Percentiles rank a stretch among this genome's conserved stretches.
Conservation (phyloP, 2,113 vertebrate genomes). For the Sturnus vulgaris region DNA sequence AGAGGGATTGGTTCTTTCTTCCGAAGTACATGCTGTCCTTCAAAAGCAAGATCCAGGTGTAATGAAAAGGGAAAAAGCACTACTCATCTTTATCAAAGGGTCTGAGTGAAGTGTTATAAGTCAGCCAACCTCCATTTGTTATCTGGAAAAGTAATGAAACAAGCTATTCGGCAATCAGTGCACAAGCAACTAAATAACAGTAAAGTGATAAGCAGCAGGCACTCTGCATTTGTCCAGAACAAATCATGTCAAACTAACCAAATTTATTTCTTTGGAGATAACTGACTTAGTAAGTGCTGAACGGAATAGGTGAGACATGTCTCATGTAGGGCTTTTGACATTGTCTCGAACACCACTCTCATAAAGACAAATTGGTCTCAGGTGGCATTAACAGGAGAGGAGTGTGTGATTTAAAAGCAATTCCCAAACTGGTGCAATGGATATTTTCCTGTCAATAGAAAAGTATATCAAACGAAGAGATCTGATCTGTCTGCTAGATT, state of each 20-base stretch:
- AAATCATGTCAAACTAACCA: background rate
- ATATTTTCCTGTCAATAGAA: background rate
- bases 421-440: background rate
- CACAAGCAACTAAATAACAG: background rate
- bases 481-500: background rate
- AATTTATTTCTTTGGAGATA: slow-evolving; percentile 14
- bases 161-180: background rate
- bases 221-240: background rate
- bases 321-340: background rate
- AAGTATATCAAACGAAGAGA: background rate
- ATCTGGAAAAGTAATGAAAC: background rate
- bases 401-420: background rate
- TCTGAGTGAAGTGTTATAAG: background rate
- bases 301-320: background rate
- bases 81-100: background rate
- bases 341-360: background rate
- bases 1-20: background rate
- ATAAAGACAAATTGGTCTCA: background rate
- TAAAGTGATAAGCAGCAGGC: slow-evolving; percentile 5
- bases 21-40: background rate
- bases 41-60: background rate
- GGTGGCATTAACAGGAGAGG: background rate
- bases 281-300: background rate
- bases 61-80: background rate
- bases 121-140: background rate